These are phyloP conservation scores for Psilopogon haemacephalus DNA, from an alignment of 2,113 vertebrate genomes.

Conservation along the genomic window DNA sequence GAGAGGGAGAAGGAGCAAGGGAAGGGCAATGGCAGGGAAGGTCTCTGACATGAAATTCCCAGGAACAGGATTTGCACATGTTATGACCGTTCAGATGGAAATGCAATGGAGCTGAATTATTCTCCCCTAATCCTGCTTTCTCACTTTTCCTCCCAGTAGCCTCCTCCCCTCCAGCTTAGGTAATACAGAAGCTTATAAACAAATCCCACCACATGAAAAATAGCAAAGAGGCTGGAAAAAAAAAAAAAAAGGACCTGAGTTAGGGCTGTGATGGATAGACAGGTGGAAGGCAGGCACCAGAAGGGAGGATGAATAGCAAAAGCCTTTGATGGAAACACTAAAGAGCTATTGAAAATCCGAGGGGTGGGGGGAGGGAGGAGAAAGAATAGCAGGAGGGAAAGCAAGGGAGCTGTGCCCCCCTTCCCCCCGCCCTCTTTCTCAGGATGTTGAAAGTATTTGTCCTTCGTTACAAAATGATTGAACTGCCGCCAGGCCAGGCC, in stretches of 20 bases:
- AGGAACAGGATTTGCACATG: conserved; percentile 66
- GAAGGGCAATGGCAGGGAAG: conserved; percentile 41
- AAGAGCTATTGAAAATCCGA: conserved; percentile 66
- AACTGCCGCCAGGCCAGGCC: conserved; percentile 66
- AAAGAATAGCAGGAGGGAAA: conserved; percentile 63
- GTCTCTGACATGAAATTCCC: conserved; percentile 38
- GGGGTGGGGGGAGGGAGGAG: conserved; percentile 56
- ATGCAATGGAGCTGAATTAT: conserved; percentile 45
- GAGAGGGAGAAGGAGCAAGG: background rate
- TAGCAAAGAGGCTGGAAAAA: background rate
- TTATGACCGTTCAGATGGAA: conserved; percentile 60
- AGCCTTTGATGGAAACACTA: conserved; percentile 68
- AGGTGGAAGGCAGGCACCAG: conserved; percentile 64
- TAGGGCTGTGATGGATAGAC: conserved; percentile 61
- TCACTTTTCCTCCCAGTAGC: conserved; percentile 39
- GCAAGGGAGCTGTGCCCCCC: conserved; percentile 27
- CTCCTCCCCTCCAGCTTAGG: conserved; percentile 43
- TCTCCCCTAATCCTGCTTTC: conserved; percentile 62
- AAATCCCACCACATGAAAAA: conserved; percentile 35
- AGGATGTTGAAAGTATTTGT: conserved; percentile 70
- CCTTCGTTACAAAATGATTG: conserved; percentile 67
- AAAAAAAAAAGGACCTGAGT: background rate
- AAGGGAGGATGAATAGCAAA: conserved; percentile 60
- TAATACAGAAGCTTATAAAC: conserved; percentile 63
- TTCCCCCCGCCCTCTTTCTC: conserved; percentile 30